These are phyloP conservation scores for Clupea harengus DNA, from an alignment of 2,113 vertebrate species.

Conservation along the genomic window DNA sequence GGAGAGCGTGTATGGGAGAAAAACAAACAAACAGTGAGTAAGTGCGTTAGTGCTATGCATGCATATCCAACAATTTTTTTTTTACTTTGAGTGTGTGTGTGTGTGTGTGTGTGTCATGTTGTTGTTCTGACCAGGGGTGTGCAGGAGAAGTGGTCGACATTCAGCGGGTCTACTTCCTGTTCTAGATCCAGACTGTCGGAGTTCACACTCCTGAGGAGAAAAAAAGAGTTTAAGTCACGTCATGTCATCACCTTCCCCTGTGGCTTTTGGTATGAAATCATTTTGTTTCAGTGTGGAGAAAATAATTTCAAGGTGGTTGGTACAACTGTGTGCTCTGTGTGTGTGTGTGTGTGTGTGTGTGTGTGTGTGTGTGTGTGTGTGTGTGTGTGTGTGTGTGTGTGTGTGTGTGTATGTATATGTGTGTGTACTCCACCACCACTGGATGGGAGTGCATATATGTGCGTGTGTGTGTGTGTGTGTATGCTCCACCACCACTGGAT, in stretches of 20 bases:
- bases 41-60: neutral
- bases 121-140: slow-evolving; percentile 79
- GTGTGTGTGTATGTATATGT: neutral
- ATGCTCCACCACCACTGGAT: neutral
- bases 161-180: slow-evolving; percentile 89
- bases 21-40: neutral
- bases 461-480: neutral
- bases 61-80: neutral
- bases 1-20: neutral
- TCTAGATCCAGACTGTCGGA: slow-evolving; percentile 83
- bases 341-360: neutral
- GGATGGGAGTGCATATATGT: neutral
- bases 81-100: neutral
- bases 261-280: neutral
- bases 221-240: neutral
- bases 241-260: neutral
- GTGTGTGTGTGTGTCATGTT: neutral
- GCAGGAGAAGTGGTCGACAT: slow-evolving; percentile 94
- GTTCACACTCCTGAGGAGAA: slow-evolving; percentile 68
- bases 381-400: neutral
- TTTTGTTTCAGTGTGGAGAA: neutral
- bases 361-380: neutral
- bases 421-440: neutral
- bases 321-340: neutral
- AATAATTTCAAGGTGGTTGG: too few species aligned